phyloP scores from a whole-genome alignment of 2,888 invertebrate genomes.

The Eumerus sabulonum region DNA sequence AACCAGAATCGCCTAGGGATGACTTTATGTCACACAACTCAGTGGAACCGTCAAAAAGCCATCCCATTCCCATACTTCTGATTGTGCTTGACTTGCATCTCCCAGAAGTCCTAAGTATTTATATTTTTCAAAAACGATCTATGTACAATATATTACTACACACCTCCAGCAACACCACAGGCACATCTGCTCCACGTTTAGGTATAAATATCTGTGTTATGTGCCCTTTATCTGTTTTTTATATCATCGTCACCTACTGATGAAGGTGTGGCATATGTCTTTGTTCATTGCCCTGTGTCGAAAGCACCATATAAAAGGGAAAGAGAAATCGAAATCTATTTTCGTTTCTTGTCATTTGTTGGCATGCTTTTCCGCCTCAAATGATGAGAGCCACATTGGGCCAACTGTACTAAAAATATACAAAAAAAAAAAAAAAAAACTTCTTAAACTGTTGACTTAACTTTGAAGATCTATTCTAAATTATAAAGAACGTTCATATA shows the following conservation, averaged over 20 bases:
- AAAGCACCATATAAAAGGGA: not conserved
- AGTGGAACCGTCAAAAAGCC: no score
- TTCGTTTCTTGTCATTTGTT: constrained; percentile 31
- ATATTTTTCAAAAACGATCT: no score
- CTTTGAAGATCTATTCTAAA: constrained; percentile 30
- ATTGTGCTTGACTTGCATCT: no score
- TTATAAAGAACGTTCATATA: no score
- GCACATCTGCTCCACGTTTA: no score
- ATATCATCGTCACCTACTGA: not conserved
- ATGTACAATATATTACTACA: no score
- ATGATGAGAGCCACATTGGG: constrained; percentile 9
- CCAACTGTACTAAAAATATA: constrained; percentile 25
- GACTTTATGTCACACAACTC: no score
- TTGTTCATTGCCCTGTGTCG: not conserved
- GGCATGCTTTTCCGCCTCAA: constrained; percentile 38
- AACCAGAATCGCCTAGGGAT: no score
- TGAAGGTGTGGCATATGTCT: not conserved
- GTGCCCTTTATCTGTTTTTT: not conserved
- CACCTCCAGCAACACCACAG: no score
- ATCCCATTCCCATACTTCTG: no score
- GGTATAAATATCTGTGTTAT: not conserved
- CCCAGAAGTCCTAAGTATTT: no score
- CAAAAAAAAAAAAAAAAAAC: no score
- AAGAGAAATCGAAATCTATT: constrained; percentile 24
- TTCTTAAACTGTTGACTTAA: constrained; percentile 14